phyloP scores from a whole-genome alignment of 1,140 invertebrate species.

The Papilio xuthus region DNA sequence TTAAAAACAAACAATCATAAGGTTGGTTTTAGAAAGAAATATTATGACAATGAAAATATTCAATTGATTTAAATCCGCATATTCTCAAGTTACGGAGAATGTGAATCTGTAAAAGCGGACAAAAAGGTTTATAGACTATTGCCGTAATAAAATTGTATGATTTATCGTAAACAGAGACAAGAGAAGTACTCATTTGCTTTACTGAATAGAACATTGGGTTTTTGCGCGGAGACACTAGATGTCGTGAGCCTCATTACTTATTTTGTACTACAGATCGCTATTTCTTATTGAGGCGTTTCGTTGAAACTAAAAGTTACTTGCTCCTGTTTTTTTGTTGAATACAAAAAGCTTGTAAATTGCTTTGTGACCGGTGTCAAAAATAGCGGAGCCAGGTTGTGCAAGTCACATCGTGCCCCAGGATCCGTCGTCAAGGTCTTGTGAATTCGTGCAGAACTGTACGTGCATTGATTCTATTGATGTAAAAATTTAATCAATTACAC shows the following conservation, averaged over 20 bases:
- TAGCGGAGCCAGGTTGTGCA: constrained; percentile 70
- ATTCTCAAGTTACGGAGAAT: constrained; percentile 70
- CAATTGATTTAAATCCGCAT: constrained; percentile 68
- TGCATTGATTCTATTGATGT: constrained; percentile 52
- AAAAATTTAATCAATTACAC: constrained; percentile 27
- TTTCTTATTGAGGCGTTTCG: constrained; percentile 17
- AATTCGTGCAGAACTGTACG: constrained; percentile 69
- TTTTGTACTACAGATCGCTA: constrained; percentile 14
- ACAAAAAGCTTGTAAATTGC: constrained; percentile 35
- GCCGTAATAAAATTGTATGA: constrained; percentile 65
- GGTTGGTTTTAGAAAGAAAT: constrained; percentile 36
- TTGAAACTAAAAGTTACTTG: constrained; percentile 39
- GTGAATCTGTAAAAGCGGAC: constrained; percentile 67
- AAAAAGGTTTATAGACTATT: constrained; percentile 77
- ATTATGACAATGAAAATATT: constrained; percentile 60
- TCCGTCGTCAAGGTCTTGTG: constrained; percentile 64
- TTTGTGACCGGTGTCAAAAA: constrained; percentile 58
- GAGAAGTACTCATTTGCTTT: constrained; percentile 48
- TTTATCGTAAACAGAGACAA: constrained; percentile 56
- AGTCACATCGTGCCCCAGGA: constrained; percentile 72
- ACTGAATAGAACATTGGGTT: constrained; percentile 40
- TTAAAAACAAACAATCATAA: constrained; percentile 37
- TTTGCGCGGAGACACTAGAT: constrained; percentile 21
- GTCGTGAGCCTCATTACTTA: neutral
- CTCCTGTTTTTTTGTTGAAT: constrained; percentile 30